Evolutionary conservation across 92 coral and sea anemone genomes (phyloP), one percentile per base, ranked within the genome.

Genomic region (Montipora capitata): DNA sequence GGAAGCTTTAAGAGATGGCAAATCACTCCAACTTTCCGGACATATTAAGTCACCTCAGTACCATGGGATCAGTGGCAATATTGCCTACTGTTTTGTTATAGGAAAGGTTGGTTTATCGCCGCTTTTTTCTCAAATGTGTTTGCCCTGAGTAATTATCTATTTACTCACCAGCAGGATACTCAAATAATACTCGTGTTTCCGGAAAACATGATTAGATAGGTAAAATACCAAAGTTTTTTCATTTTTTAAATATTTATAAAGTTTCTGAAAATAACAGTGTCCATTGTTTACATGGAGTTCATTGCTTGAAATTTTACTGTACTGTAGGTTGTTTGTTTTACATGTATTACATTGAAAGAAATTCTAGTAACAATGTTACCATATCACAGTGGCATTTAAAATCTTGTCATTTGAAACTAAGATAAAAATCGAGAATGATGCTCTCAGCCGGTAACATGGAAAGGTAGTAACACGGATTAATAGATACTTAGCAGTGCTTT

Each of bases 1-100:
- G 61, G 76, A 84, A 38, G 88, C 80, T 20, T 68, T 84, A n/a
- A 72, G 77, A 56, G 81, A 84, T 4, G 81, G 88, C 45, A 73
- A 84, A 84, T 70, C 81, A 38, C 81, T 84, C 7, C 74, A 0
- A 10, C 72, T 74, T 45, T 84, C 88, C n/a, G 88, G 81, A 17
- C 88, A 84, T 74, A 79, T 84, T 12, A 74, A 42, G 71, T 51
- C 38, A 42, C 67, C 74, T 15, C 64, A 82, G 65, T 40, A 67
- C 41, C 68, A 82, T 72, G 66, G 79, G 42, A 70, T 82, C 18
- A 82, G 87, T 67, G 80, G 20, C 38, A 82, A 82, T 69, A 17
- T 82, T 14, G 42, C 78, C 16, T 82, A 82, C 68, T 82, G 87
- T 41, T 82, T 82, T 82, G 44, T 82, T 18, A 38, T 76, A 63